Percentiles rank a stretch among this genome's conserved stretches.
phyloP scores from a whole-genome alignment of 2,113 vertebrate species.

The Gymnarchus niloticus region DNA sequence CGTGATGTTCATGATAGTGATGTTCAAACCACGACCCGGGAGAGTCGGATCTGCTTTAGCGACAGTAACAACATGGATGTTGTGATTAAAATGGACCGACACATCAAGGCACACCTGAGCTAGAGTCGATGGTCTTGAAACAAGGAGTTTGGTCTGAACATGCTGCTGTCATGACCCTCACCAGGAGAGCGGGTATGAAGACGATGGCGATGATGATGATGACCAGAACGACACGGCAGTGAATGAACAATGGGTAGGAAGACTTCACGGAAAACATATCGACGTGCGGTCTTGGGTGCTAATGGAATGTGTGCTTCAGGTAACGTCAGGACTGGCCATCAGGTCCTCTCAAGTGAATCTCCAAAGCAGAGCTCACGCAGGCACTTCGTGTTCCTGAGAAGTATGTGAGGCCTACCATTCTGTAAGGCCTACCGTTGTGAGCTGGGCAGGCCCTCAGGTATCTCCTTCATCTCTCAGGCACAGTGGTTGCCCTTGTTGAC shows the following conservation, averaged over 20 bases:
- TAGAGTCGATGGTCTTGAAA: too few relatives aligned
- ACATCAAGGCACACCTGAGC: not conserved
- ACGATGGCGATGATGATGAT: not conserved
- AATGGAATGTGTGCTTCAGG: not conserved
- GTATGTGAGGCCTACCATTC: not conserved
- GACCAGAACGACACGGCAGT: not conserved
- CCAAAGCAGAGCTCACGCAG: not conserved
- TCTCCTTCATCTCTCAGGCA: not conserved
- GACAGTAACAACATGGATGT: not conserved
- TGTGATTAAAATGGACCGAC: not conserved
- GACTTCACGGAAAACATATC: not conserved
- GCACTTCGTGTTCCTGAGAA: not conserved
- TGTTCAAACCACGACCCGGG: not conserved
- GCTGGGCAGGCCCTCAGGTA: not conserved
- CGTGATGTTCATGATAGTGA: not conserved
- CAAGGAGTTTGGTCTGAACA: not conserved
- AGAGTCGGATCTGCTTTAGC: not conserved
- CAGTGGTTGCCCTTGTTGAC: not conserved
- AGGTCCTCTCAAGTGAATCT: too few relatives aligned
- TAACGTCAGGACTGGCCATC: not conserved
- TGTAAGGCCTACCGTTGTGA: not conserved
- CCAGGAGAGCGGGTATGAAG: not conserved
- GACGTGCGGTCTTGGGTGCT: not conserved
- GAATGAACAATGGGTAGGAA: not conserved
- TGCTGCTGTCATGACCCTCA: not conserved